Evolutionary conservation across 2,797 vertebrate species (phyloP), one percentile per base, ranked within the genome.

Genomic region (Lepus oiostolus): DNA sequence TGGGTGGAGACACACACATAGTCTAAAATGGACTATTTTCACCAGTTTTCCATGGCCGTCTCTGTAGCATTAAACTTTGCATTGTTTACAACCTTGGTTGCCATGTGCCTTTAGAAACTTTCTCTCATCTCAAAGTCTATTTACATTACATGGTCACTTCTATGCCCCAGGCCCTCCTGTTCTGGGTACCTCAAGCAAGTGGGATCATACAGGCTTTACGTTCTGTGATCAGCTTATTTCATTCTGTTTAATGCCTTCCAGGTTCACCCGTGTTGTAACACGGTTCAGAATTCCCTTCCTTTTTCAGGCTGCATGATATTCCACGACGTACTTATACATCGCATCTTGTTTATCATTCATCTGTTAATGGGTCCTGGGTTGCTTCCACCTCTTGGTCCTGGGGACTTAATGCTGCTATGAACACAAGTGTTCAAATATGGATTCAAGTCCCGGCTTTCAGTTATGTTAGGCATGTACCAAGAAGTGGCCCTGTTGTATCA

Each of bases 1-100:
- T 14, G 4, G 72, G 11, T 58, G 71, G 47, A 74, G 86, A 91
- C 79, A 86, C 68, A 77, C 1, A 24, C 16, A 54, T 65, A 30
- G 84, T n/a, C 75, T 30, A 60, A 81, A 95, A 85, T 28, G 21
- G n/a, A 85, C 38, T 17, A 38, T 72, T 88, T 67, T 80, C 26
- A 58, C 30, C 0, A 6, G 54, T 84, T 62, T 63, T 67, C 11
- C 38, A n/a, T 9, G n/a, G 50, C 16, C 17, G 38, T 1, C 70
- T 80, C 4, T 7, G 62, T 26, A 5, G 50, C 16, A 75, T 11
- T 42, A 94, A 35, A 24, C 22, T 26, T 50, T 32, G 26, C 13
- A 38, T 32, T 35, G 5, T 7, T 79, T 26, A 28, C 19, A 35
- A 30, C 16, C 9, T 14, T 32, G 19, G 4, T 4, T 58, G 79